Evolutionary conservation across 1,140 invertebrate species (phyloP).

Genomic region (honey bee (Apis mellifera)): Amel_HAv3.1 CM009936.2:535501-536000

Average conservation of each 20-base stretch:
- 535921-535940: not conserved
- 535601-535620: conserved; percentile 13
- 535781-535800: conserved; percentile 9
- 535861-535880: not conserved
- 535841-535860: not conserved
- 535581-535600: conserved; percentile 24
- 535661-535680: not conserved
- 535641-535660: conserved; percentile 26
- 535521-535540: conserved; percentile 3
- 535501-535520: conserved; percentile 10
- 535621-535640: not conserved
- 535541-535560: conserved; percentile 10
- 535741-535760: not conserved
- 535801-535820: too few species aligned
- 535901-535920: not conserved
- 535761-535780: too few species aligned
- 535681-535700: not conserved
- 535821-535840: not conserved
- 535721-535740: not conserved
- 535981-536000: not conserved
- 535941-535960: not conserved
- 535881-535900: not conserved
- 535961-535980: not conserved
- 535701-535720: not conserved
- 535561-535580: not conserved